Evolutionary conservation across 2,888 invertebrate species (phyloP).

Genomic region (Ormyrus nitidulus): DNA sequence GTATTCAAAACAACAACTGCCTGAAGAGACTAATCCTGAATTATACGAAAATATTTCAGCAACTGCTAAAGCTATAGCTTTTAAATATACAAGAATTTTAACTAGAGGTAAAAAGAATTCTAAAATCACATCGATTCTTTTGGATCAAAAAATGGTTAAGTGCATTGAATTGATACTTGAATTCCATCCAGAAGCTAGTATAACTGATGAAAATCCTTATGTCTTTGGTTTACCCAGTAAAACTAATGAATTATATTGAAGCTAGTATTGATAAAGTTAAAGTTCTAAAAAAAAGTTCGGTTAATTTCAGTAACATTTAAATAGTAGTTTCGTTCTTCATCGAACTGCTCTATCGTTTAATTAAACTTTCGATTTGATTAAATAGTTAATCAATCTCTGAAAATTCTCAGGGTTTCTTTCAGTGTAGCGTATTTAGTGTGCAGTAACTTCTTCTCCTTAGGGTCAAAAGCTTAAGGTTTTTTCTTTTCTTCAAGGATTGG

Average conservation of each 20-base stretch:
- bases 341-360: not conserved
- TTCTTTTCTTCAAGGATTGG: conserved; percentile 38
- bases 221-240: conserved; percentile 4
- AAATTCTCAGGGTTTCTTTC: conserved; percentile 32
- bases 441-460: conserved; percentile 37
- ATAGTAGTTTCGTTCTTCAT: no score
- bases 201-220: not conserved
- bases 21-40: not conserved
- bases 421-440: conserved; percentile 28
- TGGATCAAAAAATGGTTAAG: not conserved
- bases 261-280: not conserved
- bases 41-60: not conserved
- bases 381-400: conserved; percentile 21
- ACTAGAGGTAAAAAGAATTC: not conserved
- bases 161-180: not conserved
- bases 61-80: not conserved
- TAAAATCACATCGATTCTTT: not conserved
- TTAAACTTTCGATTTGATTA: conserved; percentile 20
- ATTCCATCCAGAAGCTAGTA: not conserved
- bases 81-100: not conserved
- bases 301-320: no score
- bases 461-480: conserved; percentile 44
- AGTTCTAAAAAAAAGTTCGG: no score
- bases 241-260: not conserved
- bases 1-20: not conserved